Percentiles rank a stretch among this genome's conserved stretches.
Evolutionary conservation across 2,888 invertebrate species (phyloP).

Genomic region (Dasysyrphus tricinctus): DNA sequence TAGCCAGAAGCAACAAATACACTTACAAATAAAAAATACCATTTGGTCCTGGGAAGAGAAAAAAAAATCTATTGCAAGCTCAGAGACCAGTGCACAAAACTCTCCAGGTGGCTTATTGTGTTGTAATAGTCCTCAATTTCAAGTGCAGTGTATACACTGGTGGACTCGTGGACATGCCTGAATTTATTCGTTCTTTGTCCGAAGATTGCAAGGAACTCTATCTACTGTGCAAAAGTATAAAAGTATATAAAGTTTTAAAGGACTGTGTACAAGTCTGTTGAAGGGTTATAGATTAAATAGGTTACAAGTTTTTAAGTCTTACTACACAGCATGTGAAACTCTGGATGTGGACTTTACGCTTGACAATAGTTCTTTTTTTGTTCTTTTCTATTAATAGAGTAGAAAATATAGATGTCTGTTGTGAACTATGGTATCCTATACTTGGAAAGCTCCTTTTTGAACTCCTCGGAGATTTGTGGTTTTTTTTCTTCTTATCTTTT

Average conservation of each 20-base stretch:
- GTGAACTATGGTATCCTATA: conserved; percentile 11
- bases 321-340: conserved; percentile 12
- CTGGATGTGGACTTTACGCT: conserved; percentile 33
- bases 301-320: conserved; percentile 44
- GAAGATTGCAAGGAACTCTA: not conserved
- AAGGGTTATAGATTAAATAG: conserved; percentile 50
- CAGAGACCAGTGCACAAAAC: conserved; percentile 29
- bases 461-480: conserved; percentile 15
- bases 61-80: conserved; percentile 40
- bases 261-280: conserved; percentile 25
- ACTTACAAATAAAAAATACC: conserved; percentile 26
- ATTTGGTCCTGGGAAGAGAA: conserved; percentile 37
- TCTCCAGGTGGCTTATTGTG: conserved; percentile 73
- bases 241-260: conserved; percentile 6
- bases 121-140: conserved; percentile 70
- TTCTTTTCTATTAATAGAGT: not conserved
- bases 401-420: conserved; percentile 31
- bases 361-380: conserved; percentile 21
- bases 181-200: conserved; percentile 61
- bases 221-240: not conserved
- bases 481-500: conserved; percentile 1
- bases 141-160: conserved; percentile 57
- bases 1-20: conserved; percentile 7
- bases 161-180: conserved; percentile 58
- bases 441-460: conserved; percentile 6